Evolutionary conservation across 1,140 invertebrate genomes (phyloP).

Genomic region (Aleiodes sp.): DNA sequence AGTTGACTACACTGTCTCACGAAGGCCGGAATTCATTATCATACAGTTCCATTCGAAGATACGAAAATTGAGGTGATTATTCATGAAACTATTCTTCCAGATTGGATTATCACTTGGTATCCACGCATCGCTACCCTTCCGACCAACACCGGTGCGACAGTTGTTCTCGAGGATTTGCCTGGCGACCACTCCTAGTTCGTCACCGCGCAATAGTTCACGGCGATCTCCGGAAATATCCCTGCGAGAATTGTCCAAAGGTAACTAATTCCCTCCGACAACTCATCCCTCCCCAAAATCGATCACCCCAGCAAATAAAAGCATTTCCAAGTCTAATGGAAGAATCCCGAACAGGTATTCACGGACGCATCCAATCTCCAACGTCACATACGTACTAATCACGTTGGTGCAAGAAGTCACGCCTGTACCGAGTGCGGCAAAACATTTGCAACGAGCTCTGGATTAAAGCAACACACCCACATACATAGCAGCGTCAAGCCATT

Average conservation of each 20-base stretch:
- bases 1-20: no score
- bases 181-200: conserved; percentile 81
- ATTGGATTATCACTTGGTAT: conserved; percentile 82
- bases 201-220: conserved; percentile 85
- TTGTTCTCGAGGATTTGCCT: conserved; percentile 85
- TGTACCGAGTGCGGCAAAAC: conserved; percentile 98
- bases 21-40: no score
- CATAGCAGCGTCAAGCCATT: conserved; percentile 99
- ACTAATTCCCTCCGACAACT: conserved; percentile 38
- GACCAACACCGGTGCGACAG: conserved; percentile 85
- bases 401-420: conserved; percentile 91
- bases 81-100: no score
- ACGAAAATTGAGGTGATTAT: no score
- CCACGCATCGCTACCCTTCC: conserved; percentile 77
- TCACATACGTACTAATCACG: conserved; percentile 93
- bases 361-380: conserved; percentile 96
- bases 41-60: no score
- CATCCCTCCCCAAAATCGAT: not conserved
- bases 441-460: conserved; percentile 94
- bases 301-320: conserved; percentile 23
- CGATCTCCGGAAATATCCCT: conserved; percentile 83
- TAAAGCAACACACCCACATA: conserved; percentile 99
- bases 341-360: conserved; percentile 80
- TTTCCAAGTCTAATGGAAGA: conserved; percentile 59
- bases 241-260: conserved; percentile 93